A percentile compares a stretch with the other conserved stretches of the same genome.
phyloP scores from a whole-genome alignment of 2,888 invertebrate species.

The Chymomyza amoena region DNA sequence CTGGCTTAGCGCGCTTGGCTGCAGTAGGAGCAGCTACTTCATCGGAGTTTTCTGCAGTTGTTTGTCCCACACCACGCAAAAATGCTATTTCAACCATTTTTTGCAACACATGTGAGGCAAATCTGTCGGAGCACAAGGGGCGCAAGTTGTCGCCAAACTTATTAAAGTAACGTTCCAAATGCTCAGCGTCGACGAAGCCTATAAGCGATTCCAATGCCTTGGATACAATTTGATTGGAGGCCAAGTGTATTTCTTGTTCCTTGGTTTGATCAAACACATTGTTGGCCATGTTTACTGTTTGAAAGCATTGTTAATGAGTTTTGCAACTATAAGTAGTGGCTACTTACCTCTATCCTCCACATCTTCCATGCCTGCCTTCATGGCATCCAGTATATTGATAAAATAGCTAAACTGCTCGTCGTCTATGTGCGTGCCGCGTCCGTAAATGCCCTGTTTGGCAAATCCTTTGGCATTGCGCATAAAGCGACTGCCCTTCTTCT shows the following conservation, averaged over 20 bases:
- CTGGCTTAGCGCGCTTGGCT: conserved; percentile 66
- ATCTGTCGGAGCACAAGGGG: conserved; percentile 86
- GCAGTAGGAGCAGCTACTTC: conserved; percentile 54
- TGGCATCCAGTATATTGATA: conserved; percentile 85
- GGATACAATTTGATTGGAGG: conserved; percentile 90
- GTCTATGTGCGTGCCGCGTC: conserved; percentile 85
- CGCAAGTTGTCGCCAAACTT: conserved; percentile 84
- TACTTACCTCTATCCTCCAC: conserved; percentile 86
- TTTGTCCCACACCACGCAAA: conserved; percentile 62
- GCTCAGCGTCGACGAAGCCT: conserved; percentile 83
- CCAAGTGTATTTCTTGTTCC: conserved; percentile 85
- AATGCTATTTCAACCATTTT: conserved; percentile 80
- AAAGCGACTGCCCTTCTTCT: conserved; percentile 69
- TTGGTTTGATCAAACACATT: conserved; percentile 87
- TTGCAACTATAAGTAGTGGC: not conserved
- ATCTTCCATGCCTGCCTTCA: conserved; percentile 84
- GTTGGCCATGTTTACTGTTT: conserved; percentile 81
- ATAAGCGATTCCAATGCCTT: conserved; percentile 87
- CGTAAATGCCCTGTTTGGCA: conserved; percentile 86
- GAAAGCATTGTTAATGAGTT: not conserved
- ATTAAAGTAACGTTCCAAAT: conserved; percentile 83
- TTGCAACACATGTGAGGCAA: conserved; percentile 89
- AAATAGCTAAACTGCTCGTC: conserved; percentile 88
- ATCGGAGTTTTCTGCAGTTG: conserved; percentile 41
- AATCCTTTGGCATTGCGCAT: conserved; percentile 87